A percentile compares a stretch with the other conserved stretches of the same genome.
These are phyloP conservation scores for Gnathonemus echidnorhynchus DNA, from an alignment of 2,113 vertebrate genomes.

Conservation along the genomic window DNA sequence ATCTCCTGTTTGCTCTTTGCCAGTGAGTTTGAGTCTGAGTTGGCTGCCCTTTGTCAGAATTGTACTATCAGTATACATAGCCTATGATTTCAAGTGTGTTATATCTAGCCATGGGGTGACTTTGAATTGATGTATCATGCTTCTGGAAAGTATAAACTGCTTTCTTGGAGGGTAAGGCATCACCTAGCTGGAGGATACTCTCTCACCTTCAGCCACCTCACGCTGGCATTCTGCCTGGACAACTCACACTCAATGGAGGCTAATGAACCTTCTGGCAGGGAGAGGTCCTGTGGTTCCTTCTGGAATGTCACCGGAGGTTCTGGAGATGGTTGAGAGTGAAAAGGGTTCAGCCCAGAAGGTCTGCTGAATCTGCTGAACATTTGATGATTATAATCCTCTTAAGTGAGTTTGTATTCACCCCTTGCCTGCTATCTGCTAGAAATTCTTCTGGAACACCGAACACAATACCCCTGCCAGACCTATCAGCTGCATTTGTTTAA, in stretches of 20 bases:
- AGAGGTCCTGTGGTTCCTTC: slow-evolving; percentile 61
- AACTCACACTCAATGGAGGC: slow-evolving; percentile 81
- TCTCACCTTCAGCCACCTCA: slow-evolving; percentile 84
- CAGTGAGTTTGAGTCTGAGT: neutral
- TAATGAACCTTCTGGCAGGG: slow-evolving; percentile 66
- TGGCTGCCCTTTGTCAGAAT: neutral
- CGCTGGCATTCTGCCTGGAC: slow-evolving; percentile 70
- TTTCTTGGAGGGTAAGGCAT: neutral
- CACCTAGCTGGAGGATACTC: neutral
- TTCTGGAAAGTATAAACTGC: neutral
- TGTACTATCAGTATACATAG: neutral
- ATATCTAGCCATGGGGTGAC: neutral
- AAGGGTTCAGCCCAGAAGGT: neutral
- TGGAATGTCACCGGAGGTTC: slow-evolving; percentile 80
- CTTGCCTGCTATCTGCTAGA: neutral
- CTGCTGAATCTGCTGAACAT: neutral
- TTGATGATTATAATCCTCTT: neutral
- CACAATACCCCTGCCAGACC: neutral
- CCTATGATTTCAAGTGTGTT: neutral
- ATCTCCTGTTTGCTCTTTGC: neutral
- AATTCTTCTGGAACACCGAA: neutral
- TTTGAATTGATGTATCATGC: neutral
- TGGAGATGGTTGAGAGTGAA: slow-evolving; percentile 29
- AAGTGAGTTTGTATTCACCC: neutral
- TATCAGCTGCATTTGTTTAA: neutral